phyloP scores from a whole-genome alignment of 2,797 vertebrate species.

The Cygnus olor region DNA sequence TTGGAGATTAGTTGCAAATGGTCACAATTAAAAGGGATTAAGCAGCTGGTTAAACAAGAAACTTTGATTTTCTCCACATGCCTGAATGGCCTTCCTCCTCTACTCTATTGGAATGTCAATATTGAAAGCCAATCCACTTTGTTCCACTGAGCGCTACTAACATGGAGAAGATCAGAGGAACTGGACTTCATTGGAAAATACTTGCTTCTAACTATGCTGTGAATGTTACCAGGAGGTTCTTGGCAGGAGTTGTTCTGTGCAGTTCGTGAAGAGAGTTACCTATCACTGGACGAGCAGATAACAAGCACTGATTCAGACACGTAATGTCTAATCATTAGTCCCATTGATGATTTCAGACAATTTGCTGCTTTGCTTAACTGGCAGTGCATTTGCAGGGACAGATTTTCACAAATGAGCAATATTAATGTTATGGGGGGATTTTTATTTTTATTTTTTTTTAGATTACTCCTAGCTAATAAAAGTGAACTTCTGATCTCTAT shows the following conservation, averaged over 20 bases:
- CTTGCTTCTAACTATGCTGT: not conserved
- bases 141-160: not conserved
- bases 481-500: not conserved
- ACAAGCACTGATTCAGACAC: not conserved
- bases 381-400: fast-evolving
- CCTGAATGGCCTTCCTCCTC: not conserved
- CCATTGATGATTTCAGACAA: not conserved
- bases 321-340: not conserved
- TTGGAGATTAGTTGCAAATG: not conserved
- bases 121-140: not conserved
- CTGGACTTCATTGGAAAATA: not conserved
- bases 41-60: not conserved
- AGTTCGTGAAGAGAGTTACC: not conserved
- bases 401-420: not conserved
- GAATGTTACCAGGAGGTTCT: not conserved
- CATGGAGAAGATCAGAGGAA: not conserved
- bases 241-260: not conserved
- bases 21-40: not conserved
- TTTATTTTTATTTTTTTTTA: not conserved
- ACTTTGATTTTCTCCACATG: not conserved
- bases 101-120: not conserved
- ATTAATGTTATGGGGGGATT: not conserved
- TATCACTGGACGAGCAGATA: not conserved
- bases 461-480: not conserved
- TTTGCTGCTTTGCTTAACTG: not conserved